Base-by-base conservation (phyloP, 2,888 invertebrate genomes). In the Eupithecia vulgata region DNA sequence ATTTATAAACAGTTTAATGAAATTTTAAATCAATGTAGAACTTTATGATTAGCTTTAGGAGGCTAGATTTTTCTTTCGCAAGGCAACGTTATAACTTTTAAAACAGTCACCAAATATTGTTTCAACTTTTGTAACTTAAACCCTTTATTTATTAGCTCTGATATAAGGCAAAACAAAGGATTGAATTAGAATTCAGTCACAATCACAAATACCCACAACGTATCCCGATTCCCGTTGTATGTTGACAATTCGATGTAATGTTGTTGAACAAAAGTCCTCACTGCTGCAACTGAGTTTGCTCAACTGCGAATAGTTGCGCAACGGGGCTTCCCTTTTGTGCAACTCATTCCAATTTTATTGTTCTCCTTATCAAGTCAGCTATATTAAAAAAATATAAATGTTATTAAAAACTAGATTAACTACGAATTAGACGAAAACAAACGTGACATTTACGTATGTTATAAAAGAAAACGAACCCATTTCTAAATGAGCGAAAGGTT, bases 401-500 rank as follows among this genome's bases (percentile, higher is more conserved):
- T 48, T 7, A 48, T 12, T 4, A 57, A 25, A 57, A 25, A 21
- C 57, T 25, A 57, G 25, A 57, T 25, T 57, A 8, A 10, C 8
- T 21, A 52, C 3, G 8, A 21, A n/a, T 52, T n/a, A 52, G 4
- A 10, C n/a, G 21, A 21, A 52, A 15, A 12, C 12, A 15, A 15
- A 42, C 15, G 13, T 15, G 15, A 42, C 42, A 4, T 42, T 3
- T 15, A 42, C 13, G 42, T 42, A 5, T 42, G 7, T 21, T 30
- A 42, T 17, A 21, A 40, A 40, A 25, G 34, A 48, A 57, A 59
- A 21, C 21, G 30, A 35, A 35, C 37, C 62, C 10, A 35, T 35
- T 64, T 61, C 61, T 21, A n/a, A 64, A 64, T 35, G 5, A 64
- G 35, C n/a, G 13, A 64, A 64, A 64, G 35, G 35, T 8, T 62